Percentiles rank a stretch among this genome's conserved stretches.
phyloP scores from a whole-genome alignment of 2,113 vertebrate genomes.

The Lynx canadensis region DNA sequence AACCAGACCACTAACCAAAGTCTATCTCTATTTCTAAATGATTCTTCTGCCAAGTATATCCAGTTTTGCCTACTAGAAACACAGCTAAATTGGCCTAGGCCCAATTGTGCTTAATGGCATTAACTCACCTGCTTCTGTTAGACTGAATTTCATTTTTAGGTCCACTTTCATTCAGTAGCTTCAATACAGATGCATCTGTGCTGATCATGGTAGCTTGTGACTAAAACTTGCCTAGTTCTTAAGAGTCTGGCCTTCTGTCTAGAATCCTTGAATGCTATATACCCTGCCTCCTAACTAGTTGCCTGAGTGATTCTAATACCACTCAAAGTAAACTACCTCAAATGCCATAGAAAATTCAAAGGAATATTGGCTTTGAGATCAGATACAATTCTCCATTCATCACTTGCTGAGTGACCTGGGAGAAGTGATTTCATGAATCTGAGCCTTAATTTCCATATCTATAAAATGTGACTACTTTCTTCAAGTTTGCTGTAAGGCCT shows the following conservation, averaged over 20 bases:
- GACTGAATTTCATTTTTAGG: not conserved
- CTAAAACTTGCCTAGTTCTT: not conserved
- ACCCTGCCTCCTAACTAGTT: not conserved
- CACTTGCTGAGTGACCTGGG: not conserved
- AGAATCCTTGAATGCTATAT: not conserved
- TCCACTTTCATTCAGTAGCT: rapidly evolving
- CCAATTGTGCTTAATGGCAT: too few relatives aligned
- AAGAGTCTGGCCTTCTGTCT: not conserved
- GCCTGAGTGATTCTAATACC: too few relatives aligned
- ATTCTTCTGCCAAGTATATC: not conserved
- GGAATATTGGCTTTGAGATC: not conserved
- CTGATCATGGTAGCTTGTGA: too few relatives aligned
- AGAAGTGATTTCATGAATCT: not conserved
- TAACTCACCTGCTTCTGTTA: not conserved
- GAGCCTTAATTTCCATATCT: not conserved
- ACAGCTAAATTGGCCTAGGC: not conserved
- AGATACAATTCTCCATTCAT: not conserved
- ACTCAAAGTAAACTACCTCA: not conserved
- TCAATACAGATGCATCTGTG: not conserved
- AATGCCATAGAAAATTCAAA: not conserved
- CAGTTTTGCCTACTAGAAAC: not conserved
- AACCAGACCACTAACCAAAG: not conserved
- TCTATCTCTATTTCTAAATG: not conserved
- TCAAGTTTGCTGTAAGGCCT: not conserved
- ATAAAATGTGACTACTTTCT: not conserved